A percentile compares a stretch with the other conserved stretches of the same genome.
Conservation (phyloP, 2,797 vertebrate species). For the Arctocebus calabarensis region DNA sequence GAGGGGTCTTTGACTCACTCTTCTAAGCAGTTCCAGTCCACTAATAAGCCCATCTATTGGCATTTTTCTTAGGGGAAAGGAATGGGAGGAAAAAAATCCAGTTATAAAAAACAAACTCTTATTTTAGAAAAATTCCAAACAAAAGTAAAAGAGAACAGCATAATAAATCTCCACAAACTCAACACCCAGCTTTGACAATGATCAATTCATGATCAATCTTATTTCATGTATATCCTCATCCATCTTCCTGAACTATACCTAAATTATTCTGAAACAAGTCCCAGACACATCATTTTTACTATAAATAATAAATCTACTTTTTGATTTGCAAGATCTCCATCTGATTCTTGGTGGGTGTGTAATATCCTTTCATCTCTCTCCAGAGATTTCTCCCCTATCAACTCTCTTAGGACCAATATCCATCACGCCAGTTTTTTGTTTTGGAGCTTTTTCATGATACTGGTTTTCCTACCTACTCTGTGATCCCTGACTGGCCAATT, state of each 20-base stretch:
- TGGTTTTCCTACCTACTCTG: not conserved
- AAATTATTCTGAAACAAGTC: not conserved
- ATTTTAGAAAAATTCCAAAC: conserved; percentile 23
- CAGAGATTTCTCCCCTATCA: not conserved
- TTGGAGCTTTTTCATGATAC: not conserved
- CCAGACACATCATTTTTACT: not conserved
- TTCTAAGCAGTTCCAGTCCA: not conserved
- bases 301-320: not conserved
- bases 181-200: not conserved
- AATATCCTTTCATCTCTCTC: not conserved
- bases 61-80: not conserved
- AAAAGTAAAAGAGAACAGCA: not conserved
- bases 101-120: not conserved
- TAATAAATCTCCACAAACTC: not conserved
- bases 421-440: not conserved
- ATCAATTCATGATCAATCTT: not conserved
- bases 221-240: not conserved
- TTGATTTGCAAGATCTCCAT: not conserved
- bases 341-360: not conserved
- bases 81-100: not conserved
- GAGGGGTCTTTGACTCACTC: not conserved
- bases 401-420: not conserved
- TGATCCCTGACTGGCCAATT: not conserved
- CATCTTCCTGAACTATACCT: not conserved
- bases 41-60: not conserved